phyloP scores from a whole-genome alignment of 2,888 invertebrate genomes.

The Epistrophella euchroma region DNA sequence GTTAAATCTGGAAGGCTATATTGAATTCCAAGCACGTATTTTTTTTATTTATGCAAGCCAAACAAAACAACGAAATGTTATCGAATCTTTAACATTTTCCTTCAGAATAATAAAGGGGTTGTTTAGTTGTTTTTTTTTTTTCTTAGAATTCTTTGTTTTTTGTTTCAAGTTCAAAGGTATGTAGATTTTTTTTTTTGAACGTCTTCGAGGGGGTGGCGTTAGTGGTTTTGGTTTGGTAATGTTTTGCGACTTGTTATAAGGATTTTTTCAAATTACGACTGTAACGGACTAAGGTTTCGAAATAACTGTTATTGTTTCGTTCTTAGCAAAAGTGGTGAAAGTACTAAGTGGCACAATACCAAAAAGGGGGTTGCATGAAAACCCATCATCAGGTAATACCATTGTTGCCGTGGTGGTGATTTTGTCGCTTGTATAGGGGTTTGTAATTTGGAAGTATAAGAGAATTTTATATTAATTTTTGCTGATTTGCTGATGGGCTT shows the following conservation, averaged over 20 bases:
- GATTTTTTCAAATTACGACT: slow-evolving; percentile 26
- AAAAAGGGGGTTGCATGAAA: slow-evolving; percentile 49
- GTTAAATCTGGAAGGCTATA: slow-evolving; percentile 59
- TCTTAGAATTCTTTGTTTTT: slow-evolving; percentile 32
- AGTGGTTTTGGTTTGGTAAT: slow-evolving; percentile 5
- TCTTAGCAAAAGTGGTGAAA: slow-evolving; percentile 61
- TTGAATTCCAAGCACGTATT: slow-evolving; percentile 53
- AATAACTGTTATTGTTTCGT: slow-evolving; percentile 59
- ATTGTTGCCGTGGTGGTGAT: background rate
- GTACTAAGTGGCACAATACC: slow-evolving; percentile 35
- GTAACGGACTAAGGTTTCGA: slow-evolving; percentile 55
- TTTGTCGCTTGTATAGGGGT: background rate
- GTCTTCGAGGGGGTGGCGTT: background rate
- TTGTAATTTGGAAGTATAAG: too few species aligned
- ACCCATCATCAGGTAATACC: background rate
- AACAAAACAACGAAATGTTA: slow-evolving; percentile 29
- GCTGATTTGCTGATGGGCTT: too few species aligned
- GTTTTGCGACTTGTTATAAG: slow-evolving; percentile 10
- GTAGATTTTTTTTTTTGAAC: slow-evolving; percentile 4
- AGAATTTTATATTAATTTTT: too few species aligned
- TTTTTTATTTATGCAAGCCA: slow-evolving; percentile 52
- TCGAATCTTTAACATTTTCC: slow-evolving; percentile 31
- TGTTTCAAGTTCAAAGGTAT: slow-evolving; percentile 71
- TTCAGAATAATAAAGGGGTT: background rate
- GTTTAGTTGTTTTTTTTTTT: background rate